Conservation (phyloP, 2,888 invertebrate species). For the Scelioninae gen. 1 region DNA sequence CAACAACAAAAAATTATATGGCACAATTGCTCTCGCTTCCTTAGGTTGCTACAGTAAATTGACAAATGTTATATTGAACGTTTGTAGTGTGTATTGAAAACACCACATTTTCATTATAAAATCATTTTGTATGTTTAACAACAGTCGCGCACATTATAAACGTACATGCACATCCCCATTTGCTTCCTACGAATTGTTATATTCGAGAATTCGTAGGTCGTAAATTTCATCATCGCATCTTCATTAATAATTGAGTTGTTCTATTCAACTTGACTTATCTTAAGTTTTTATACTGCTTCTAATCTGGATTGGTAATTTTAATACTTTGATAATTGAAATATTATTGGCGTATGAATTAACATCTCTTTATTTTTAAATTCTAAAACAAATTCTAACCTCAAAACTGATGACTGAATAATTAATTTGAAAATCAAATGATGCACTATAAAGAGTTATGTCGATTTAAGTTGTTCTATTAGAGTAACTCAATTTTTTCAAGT, state of each 20-base stretch:
- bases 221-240: neutral
- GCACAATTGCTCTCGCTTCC: slow-evolving; percentile 77
- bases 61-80: slow-evolving; percentile 61
- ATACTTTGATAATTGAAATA: too few relatives aligned
- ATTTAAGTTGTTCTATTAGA: too few relatives aligned
- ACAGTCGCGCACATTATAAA: slow-evolving; percentile 21
- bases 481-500: neutral
- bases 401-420: too few relatives aligned
- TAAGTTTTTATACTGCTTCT: too few relatives aligned
- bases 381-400: too few relatives aligned
- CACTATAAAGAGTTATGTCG: too few relatives aligned
- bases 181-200: slow-evolving; percentile 10
- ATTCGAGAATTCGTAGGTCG: neutral
- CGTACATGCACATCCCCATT: slow-evolving; percentile 42
- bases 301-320: too few relatives aligned
- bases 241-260: too few relatives aligned
- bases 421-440: too few relatives aligned
- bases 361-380: too few relatives aligned
- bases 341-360: too few relatives aligned
- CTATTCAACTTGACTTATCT: too few relatives aligned
- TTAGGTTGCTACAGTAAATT: slow-evolving; percentile 79
- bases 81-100: slow-evolving; percentile 69
- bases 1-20: slow-evolving; percentile 10
- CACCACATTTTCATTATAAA: slow-evolving; percentile 22
- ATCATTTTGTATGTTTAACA: slow-evolving; percentile 39